Conservation (phyloP, 2,888 invertebrate genomes). For the Drosophila mettleri region DNA sequence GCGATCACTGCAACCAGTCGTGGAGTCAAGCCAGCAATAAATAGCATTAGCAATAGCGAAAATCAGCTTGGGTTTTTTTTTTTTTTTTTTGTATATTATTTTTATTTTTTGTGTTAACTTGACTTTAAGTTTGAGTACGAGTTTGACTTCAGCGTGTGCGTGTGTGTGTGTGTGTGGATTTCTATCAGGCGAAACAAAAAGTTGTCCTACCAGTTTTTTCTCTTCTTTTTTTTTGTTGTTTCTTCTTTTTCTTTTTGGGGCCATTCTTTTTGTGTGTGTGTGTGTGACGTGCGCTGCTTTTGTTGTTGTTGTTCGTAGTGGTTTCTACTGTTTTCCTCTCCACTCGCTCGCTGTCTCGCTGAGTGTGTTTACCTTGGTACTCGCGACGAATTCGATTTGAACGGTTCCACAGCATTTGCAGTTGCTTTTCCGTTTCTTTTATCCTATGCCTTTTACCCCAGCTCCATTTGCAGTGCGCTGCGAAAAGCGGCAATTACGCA, state of each 20-base stretch:
- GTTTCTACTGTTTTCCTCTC: constrained; percentile 37
- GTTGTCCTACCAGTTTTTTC: constrained; percentile 80
- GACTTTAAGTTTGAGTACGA: constrained; percentile 45
- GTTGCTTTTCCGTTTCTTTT: constrained; percentile 15
- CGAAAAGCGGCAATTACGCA: constrained; percentile 33
- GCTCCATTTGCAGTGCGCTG: constrained; percentile 1
- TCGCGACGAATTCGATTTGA: constrained; percentile 60
- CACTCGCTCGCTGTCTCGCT: constrained; percentile 14
- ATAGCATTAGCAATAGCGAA: constrained; percentile 54
- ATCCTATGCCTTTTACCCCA: background rate
- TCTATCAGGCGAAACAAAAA: constrained; percentile 77
- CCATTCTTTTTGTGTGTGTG: constrained; percentile 60
- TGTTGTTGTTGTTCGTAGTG: constrained; percentile 23
- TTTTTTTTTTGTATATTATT: constrained; percentile 21
- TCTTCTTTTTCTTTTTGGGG: constrained; percentile 62
- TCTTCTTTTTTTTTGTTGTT: constrained; percentile 50
- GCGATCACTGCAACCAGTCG: constrained; percentile 38
- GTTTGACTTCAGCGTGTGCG: constrained; percentile 56
- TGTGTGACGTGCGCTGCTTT: constrained; percentile 37
- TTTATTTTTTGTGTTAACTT: constrained; percentile 32
- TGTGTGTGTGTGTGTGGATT: constrained; percentile 42
- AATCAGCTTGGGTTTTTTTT: constrained; percentile 40
- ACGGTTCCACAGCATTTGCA: constrained; percentile 33
- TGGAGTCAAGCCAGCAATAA: constrained; percentile 40
- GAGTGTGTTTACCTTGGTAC: constrained; percentile 53